These are phyloP conservation scores for Lepus timidus DNA, from an alignment of 2,113 vertebrate genomes.

Conservation along the genomic window DNA sequence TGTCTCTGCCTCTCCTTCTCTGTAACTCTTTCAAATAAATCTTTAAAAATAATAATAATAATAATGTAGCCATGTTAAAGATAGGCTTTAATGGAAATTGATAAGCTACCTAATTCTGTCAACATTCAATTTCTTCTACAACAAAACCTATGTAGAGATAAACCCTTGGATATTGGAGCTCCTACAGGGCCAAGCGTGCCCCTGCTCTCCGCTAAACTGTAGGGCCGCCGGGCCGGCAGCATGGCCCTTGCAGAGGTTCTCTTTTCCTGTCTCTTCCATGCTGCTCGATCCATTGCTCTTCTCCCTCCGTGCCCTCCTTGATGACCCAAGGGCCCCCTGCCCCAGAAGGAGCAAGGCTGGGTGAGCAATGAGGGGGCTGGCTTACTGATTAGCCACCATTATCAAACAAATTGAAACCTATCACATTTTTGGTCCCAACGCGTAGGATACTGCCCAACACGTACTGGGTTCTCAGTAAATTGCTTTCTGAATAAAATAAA, in stretches of 20 bases:
- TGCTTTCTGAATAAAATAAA: conserved; percentile 61
- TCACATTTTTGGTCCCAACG: neutral
- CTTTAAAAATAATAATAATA: neutral
- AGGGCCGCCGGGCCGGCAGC: neutral
- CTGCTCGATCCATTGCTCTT: neutral
- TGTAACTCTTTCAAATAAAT: too few relatives aligned
- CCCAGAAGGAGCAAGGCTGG: too few relatives aligned
- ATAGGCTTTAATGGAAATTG: conserved; percentile 24
- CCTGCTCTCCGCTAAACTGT: neutral
- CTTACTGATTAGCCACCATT: neutral
- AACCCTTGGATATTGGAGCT: neutral
- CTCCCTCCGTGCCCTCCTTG: accelerated
- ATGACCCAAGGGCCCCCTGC: neutral
- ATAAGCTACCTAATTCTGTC: conserved; percentile 39
- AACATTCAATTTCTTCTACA: conserved; percentile 20
- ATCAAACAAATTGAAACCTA: neutral
- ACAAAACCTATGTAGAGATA: neutral
- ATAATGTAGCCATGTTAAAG: neutral
- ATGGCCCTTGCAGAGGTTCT: neutral
- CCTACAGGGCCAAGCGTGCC: too few relatives aligned
- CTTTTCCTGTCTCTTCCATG: neutral
- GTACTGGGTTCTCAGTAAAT: neutral
- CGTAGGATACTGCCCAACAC: neutral
- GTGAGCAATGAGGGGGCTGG: neutral
- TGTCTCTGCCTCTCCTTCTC: too few relatives aligned